phyloP scores from a whole-genome alignment of 1,140 invertebrate genomes.

The Gonatopus flavifemur region DNA sequence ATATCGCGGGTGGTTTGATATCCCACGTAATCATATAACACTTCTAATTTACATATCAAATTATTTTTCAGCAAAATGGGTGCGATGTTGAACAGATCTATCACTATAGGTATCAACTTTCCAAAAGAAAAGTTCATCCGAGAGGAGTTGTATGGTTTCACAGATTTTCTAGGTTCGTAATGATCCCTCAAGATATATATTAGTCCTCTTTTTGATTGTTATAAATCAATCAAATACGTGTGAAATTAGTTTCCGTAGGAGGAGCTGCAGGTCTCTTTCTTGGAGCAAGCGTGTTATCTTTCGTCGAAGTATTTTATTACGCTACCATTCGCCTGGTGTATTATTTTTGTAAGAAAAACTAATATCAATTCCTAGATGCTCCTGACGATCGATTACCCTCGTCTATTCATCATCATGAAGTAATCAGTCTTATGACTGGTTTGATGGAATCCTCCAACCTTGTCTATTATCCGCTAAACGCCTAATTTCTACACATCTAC shows the following conservation, averaged over 20 bases:
- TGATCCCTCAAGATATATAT: background rate
- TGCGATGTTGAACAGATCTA: no score
- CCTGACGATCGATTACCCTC: no score
- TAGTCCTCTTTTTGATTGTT: background rate
- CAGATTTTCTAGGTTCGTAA: constrained; percentile 20
- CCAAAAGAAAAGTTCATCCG: constrained; percentile 9
- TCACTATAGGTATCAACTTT: background rate
- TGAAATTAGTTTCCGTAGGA: constrained; percentile 67
- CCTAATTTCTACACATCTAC: no score
- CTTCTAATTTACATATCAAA: no score
- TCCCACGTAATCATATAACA: background rate
- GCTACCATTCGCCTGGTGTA: constrained; percentile 63
- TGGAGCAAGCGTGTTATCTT: constrained; percentile 69
- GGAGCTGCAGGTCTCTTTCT: constrained; percentile 71
- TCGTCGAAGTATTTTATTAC: constrained; percentile 70
- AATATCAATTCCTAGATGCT: no score
- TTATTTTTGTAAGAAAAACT: no score
- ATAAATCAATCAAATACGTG: no score
- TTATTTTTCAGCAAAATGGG: no score
- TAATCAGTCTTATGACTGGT: no score
- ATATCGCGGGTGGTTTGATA: background rate
- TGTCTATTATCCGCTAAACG: no score
- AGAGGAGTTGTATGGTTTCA: constrained; percentile 11
- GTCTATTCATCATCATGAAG: no score
- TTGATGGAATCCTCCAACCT: no score